A percentile compares a stretch with the other conserved stretches of the same genome.
These are phyloP conservation scores for Criorhina ranunculi DNA, from an alignment of 2,888 invertebrate genomes.

Conservation along the genomic window DNA sequence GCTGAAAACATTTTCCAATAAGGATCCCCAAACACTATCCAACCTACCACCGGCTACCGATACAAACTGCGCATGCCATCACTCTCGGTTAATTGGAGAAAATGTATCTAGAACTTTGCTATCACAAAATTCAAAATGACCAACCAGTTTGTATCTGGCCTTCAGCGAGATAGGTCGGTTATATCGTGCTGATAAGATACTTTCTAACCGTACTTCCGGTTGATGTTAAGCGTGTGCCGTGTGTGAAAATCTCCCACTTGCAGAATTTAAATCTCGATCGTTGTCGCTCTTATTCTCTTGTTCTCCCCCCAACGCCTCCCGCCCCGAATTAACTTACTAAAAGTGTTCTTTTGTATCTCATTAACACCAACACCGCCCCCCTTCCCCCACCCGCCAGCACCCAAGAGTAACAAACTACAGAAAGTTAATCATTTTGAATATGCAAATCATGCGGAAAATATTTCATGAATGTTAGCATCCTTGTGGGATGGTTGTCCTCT, in stretches of 20 bases:
- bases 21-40: not conserved
- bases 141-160: slow-evolving; percentile 64
- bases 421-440: slow-evolving; percentile 12
- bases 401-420: not conserved
- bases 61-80: slow-evolving; percentile 60
- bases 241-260: not conserved
- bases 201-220: not conserved
- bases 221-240: slow-evolving; percentile 13
- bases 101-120: slow-evolving; percentile 23
- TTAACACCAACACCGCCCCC: not conserved
- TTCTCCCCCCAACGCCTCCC: no score
- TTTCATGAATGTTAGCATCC: slow-evolving; percentile 18
- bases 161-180: slow-evolving; percentile 56
- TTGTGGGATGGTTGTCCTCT: not conserved
- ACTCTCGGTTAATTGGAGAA: not conserved
- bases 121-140: slow-evolving; percentile 48
- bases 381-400: no score
- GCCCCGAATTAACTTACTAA: slow-evolving; percentile 7
- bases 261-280: no score
- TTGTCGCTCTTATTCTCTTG: no score
- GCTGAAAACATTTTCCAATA: no score
- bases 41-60: slow-evolving; percentile 23
- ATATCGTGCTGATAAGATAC: slow-evolving; percentile 2
- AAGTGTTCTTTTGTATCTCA: slow-evolving; percentile 10
- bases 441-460: slow-evolving; percentile 42